Base-by-base conservation (phyloP, 2,888 invertebrate genomes). In the Panorpa germanica region DNA sequence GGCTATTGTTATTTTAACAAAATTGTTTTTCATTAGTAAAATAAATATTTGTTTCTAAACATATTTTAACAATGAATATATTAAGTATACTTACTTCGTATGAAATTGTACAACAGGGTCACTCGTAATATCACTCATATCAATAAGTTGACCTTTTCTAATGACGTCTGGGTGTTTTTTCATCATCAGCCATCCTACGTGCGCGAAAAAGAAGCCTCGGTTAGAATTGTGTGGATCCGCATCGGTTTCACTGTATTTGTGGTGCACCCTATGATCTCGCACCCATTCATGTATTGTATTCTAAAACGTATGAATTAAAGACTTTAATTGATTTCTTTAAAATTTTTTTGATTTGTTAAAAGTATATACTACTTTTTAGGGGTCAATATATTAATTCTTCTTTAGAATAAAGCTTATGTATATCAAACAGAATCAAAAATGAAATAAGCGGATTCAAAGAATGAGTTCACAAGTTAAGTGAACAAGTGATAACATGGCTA, bases 201-300 rank as follows among this genome's bases (percentile, higher is more conserved):
- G 91, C 0, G 90, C 63, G 55, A 90, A 93, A 58, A 83, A 85
- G 55, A 93, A 88, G 0, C 88, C 88, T 5, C 82, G 62, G 32
- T 65, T 65, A 4, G 72, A 70, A 48, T 83, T 72, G 48, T 83
- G 83, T 0, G 83, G 83, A 54, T 85, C 83, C 0, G 81, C 82
- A 39, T 72, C 63, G 0, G 78, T 80, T 48, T 85, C 85, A 12
- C 78, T 77, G 50, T 74, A 80, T 47, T 78, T 80, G 49, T 80
- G 80, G 46, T 80, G 80, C 1, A 75, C 75, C 34, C 80, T 59
- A 50, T 80, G 80, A 51, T 80, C 78, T 25, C 77, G 61, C 4
- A 71, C 70, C 88, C 88, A 90, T 48, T 86, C 85, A 46, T 74
- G 81, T 31, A 90, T 67, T 41, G 78, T 77, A 52, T 88, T 86